phyloP scores from a whole-genome alignment of 2,797 vertebrate genomes.

The Octomys mimax region DNA sequence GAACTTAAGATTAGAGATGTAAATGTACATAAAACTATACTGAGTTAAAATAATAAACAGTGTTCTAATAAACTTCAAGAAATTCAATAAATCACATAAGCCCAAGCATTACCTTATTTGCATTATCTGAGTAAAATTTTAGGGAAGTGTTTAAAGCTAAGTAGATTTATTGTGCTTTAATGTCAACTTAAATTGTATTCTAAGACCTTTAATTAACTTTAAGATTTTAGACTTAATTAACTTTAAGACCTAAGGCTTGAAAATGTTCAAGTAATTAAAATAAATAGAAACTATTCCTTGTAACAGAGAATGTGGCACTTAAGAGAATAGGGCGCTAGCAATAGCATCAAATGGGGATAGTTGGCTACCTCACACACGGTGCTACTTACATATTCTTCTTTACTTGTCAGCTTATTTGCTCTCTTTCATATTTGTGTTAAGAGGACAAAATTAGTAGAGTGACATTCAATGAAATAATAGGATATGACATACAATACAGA shows the following conservation, averaged over 20 bases:
- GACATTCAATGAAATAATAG: too few relatives aligned
- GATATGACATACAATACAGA: too few relatives aligned
- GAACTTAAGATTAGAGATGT: slow-evolving; percentile 25
- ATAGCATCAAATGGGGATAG: not conserved
- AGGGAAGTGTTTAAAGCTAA: slow-evolving; percentile 60
- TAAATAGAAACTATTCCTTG: slow-evolving; percentile 68
- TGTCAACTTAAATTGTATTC: slow-evolving; percentile 72
- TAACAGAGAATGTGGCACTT: not conserved
- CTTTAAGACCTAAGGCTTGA: slow-evolving; percentile 71
- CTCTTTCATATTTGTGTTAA: slow-evolving; percentile 37
- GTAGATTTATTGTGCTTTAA: slow-evolving; percentile 67
- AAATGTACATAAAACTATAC: not conserved
- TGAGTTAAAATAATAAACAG: slow-evolving; percentile 50
- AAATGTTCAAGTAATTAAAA: slow-evolving; percentile 76
- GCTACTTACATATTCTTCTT: not conserved
- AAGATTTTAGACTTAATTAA: slow-evolving; percentile 80
- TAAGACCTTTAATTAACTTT: slow-evolving; percentile 77
- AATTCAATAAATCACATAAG: slow-evolving; percentile 53
- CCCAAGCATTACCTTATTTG: slow-evolving; percentile 42
- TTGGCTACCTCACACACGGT: not conserved
- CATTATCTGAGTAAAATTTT: slow-evolving; percentile 70
- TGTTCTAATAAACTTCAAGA: slow-evolving; percentile 49
- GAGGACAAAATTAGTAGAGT: not conserved
- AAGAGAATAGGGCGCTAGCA: not conserved
- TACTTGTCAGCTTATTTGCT: slow-evolving; percentile 21